Conservation (phyloP, 2,797 vertebrate species). For the Hyperoplus lanceolatus region DNA sequence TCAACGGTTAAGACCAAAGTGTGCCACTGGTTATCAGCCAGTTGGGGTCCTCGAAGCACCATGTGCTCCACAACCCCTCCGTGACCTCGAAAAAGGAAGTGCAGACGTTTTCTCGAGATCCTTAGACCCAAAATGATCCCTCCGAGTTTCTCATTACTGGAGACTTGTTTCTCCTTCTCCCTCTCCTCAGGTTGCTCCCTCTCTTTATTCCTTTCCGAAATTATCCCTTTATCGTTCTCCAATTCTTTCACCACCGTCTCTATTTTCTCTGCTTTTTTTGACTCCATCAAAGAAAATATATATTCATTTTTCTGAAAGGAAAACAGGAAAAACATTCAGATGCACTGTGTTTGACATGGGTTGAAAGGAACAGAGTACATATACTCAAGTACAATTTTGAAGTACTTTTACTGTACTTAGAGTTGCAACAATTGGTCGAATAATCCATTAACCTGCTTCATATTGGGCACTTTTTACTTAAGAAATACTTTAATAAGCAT, state of each 20-base stretch:
- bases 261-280: constrained; percentile 67
- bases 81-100: constrained; percentile 88
- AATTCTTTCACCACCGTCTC: constrained; percentile 8
- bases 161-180: constrained; percentile 11
- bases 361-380: not conserved
- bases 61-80: constrained; percentile 81
- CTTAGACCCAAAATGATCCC: constrained; percentile 88
- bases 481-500: not conserved
- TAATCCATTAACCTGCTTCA: not conserved
- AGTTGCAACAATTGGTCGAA: not conserved
- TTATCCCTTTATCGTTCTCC: not conserved
- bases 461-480: not conserved
- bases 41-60: constrained; percentile 83
- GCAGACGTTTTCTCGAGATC: constrained; percentile 83
- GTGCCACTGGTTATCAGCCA: constrained; percentile 91
- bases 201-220: constrained; percentile 25
- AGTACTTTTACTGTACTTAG: not conserved
- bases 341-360: not conserved
- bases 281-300: constrained; percentile 87
- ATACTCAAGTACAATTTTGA: not conserved
- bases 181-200: constrained; percentile 5
- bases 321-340: constrained; percentile 12
- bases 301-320: constrained; percentile 91
- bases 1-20: constrained; percentile 88
- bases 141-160: constrained; percentile 26